Conservation (phyloP, 2,888 invertebrate genomes). For the Apodemia hepburni region DNA sequence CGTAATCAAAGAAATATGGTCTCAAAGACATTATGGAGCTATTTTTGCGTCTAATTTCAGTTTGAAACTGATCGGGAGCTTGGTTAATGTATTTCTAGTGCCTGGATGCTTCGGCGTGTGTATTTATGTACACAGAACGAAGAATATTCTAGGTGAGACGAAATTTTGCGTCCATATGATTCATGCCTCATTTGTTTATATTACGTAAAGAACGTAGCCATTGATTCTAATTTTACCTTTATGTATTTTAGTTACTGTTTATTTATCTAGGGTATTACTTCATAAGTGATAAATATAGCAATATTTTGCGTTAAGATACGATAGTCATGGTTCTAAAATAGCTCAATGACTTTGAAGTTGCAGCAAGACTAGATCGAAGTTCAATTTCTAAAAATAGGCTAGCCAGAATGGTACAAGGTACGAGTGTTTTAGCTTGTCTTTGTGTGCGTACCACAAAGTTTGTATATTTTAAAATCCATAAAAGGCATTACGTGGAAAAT, state of each 20-base stretch:
- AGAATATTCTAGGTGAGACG: conserved; percentile 43
- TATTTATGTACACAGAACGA: conserved; percentile 34
- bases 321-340: not conserved
- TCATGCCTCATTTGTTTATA: conserved; percentile 14
- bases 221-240: conserved; percentile 9
- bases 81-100: conserved; percentile 37
- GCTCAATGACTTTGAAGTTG: not conserved
- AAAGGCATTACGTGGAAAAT: too few species aligned
- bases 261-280: not conserved
- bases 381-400: not conserved
- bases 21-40: conserved; percentile 50
- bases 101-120: conserved; percentile 33
- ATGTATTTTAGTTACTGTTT: not conserved
- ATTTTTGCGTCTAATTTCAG: conserved; percentile 30
- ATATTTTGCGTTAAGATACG: not conserved
- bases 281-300: not conserved
- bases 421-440: too few species aligned
- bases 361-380: not conserved
- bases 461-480: too few species aligned
- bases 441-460: too few species aligned
- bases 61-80: conserved; percentile 30
- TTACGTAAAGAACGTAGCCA: conserved; percentile 16
- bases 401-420: not conserved
- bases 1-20: conserved; percentile 59
- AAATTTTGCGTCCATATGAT: conserved; percentile 22